Base-by-base conservation (phyloP, 2,113 vertebrate genomes). In the Mormyrus lacerda region DNA sequence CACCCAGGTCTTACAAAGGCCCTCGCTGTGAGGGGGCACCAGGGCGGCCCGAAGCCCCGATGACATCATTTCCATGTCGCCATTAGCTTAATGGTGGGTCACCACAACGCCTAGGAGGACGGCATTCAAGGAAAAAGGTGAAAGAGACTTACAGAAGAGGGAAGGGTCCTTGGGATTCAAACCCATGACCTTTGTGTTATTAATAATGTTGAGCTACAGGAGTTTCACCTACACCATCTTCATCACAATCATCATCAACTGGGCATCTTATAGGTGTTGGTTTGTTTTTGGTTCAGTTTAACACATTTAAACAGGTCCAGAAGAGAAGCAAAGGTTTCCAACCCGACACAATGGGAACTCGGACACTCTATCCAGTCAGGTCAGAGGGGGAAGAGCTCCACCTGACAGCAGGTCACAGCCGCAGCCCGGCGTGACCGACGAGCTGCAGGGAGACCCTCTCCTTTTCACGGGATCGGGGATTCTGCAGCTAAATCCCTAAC, bases 401-500 rank as follows among this genome's bases (percentile, higher is more conserved):
- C 17, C 45, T 39, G 85, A 76, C 45, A 55, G 31, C 21, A 4
- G 88, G 44, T 9, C 65, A 83, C 2, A 21, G 27, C 35, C 19
- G 31, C 19, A 55, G 88, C 7, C 47, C 11, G 27, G 8, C 5
- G 3, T 5, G 15, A 44, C 31, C 42, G 35, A 87, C 50, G 42
- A 27, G 51, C 53, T n/a, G 65, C 48, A 17, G 31, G 69, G 47
- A 50, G 61, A 1, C 1, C 21, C 27, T 27, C 15, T 42, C 45
- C 58, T 8, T 88, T n/a, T 88, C 73, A 69, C 88, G 21, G 87
- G 85, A 47, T 73, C 87, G 89, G 50, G 90, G 90, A 90, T 19
- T 3, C 87, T 69, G 87, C 88, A 87, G 69, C 89, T 48, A 55
- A 0, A 92, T 93, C 93, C 93, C 93, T 90, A 35, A 87, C 87